Base-by-base conservation (phyloP, 2,888 invertebrate species). In the Gibbula magus region DNA sequence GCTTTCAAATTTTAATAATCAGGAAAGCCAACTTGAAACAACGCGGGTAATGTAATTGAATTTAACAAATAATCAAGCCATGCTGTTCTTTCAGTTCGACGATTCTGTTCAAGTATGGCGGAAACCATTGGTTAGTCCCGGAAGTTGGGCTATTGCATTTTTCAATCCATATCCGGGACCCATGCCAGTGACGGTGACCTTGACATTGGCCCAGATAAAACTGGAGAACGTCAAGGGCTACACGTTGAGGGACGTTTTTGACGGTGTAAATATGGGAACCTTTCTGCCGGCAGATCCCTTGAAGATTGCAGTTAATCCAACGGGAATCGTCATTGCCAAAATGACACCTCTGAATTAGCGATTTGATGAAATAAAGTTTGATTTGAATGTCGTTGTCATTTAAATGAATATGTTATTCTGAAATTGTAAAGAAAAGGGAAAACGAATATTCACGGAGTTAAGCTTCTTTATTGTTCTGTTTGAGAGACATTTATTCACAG, bases 61-160 rank as follows among this genome's bases (percentile, higher is more conserved):
- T n/a, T n/a, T n/a, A n/a, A n/a, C n/a, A n/a, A n/a, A n/a, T 35
- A 35, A 35, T 1, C 45, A 45, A 10, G 13, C 45, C 13, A 1
- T 8, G 5, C 1, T 45, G 13, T 45, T 45, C 45, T 45, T 45
- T 45, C 45, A 45, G 45, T 10, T 45, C 13, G 45, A 45, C 10
- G 45, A 45, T 45, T 45, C 45, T 25, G 66, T 88, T n/a, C 97
- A 98, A 94, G 97, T 98, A 90, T 98, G 98, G 98, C 97, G 96
- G 0, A 95, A 97, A 22, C 87, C 89, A 3, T 84, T 91, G 45
- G 52, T 84, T 7, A 86, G 85, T n/a, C 88, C 90, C n/a, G 77
- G 73, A 25, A 91, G 91, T 1, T 84, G 85, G 56, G 92, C 91
- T 16, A 84, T 91, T 67, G 90, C 90, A 2, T 82, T 92, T 22